These are phyloP conservation scores for Clarias macrocephalus DNA, from an alignment of 2,113 vertebrate genomes.

Conservation along the genomic window DNA sequence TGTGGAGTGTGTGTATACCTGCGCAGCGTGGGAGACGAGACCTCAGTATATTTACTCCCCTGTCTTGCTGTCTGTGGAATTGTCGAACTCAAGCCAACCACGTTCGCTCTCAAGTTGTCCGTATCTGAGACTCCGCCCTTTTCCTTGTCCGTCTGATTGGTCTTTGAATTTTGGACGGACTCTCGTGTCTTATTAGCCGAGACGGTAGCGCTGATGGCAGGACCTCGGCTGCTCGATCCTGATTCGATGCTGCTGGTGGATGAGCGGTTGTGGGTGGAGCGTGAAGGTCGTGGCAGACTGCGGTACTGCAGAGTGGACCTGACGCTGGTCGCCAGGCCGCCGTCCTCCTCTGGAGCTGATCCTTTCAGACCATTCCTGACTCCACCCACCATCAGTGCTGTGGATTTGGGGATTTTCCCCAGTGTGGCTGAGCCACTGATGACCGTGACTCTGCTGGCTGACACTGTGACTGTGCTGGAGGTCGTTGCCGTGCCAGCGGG, in stretches of 20 bases:
- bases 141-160: conserved; percentile 95
- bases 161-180: conserved; percentile 71
- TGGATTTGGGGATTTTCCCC: conserved; percentile 94
- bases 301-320: conserved; percentile 96
- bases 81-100: conserved; percentile 72
- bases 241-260: conserved; percentile 98
- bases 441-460: conserved; percentile 90
- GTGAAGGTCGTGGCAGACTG: conserved; percentile 92
- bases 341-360: conserved; percentile 82
- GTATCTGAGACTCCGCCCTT: conserved; percentile 88
- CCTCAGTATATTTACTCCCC: conserved; percentile 83
- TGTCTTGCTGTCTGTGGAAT: conserved; percentile 80
- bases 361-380: conserved; percentile 73
- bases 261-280: conserved; percentile 89
- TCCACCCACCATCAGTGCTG: conserved; percentile 74
- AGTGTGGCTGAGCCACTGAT: conserved; percentile 94
- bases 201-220: conserved; percentile 59
- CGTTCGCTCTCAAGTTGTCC: conserved; percentile 82
- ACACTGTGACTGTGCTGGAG: conserved; percentile 84
- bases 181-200: conserved; percentile 77
- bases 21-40: conserved; percentile 95
- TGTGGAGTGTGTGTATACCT: conserved; percentile 73
- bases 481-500: neutral
- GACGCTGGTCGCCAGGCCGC: conserved; percentile 83
- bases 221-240: conserved; percentile 77